Percentiles rank a stretch among this genome's conserved stretches.
These are phyloP conservation scores for Lepidiolamprologus cunningtoni DNA, from an alignment of 2,113 vertebrate genomes.

Conservation along the genomic window DNA sequence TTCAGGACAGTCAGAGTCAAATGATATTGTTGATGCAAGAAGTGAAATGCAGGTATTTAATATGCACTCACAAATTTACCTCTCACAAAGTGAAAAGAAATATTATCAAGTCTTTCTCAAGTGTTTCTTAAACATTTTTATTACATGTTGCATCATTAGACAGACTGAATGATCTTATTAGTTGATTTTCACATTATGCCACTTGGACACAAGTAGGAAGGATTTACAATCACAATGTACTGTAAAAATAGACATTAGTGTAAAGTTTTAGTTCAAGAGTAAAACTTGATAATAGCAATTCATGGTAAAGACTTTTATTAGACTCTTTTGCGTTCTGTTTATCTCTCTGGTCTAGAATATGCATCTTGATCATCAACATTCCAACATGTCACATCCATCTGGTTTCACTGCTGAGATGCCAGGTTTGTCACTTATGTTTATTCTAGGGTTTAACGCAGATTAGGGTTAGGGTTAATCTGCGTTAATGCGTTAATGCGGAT, in stretches of 20 bases:
- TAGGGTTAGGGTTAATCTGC: neutral
- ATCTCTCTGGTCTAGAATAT: neutral
- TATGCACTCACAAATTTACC: too few species aligned
- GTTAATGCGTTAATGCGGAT: neutral
- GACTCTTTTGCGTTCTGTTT: rapidly evolving
- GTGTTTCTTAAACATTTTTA: neutral
- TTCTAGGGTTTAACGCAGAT: neutral
- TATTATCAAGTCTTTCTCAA: neutral
- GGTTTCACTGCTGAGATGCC: neutral
- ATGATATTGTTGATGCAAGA: too few species aligned
- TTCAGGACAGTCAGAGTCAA: too few species aligned
- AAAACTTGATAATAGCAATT: too few species aligned
- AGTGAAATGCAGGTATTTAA: too few species aligned
- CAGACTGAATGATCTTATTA: neutral
- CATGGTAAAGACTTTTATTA: neutral
- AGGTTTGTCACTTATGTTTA: neutral
- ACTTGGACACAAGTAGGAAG: neutral
- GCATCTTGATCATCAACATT: neutral
- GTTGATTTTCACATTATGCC: neutral
- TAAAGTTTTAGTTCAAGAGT: neutral
- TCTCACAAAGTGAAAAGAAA: neutral
- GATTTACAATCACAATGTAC: neutral
- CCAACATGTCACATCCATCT: rapidly evolving
- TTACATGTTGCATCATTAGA: rapidly evolving
- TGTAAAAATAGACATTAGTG: neutral